A percentile compares a stretch with the other conserved stretches of the same genome.
These are phyloP conservation scores for Tretioscincus oriximinensis DNA, from an alignment of 2,113 vertebrate species.

Conservation along the genomic window DNA sequence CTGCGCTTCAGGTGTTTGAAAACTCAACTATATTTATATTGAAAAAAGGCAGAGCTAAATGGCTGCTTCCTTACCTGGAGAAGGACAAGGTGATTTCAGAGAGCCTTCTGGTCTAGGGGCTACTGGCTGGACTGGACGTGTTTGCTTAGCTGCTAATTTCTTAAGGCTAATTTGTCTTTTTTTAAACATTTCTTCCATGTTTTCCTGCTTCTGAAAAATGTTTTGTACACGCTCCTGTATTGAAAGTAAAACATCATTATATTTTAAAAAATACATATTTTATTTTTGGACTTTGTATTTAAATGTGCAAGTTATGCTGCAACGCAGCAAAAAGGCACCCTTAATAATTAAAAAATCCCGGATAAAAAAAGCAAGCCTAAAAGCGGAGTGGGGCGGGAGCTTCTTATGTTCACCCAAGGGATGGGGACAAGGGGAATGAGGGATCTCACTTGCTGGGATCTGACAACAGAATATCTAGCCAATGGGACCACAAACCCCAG, in stretches of 20 bases:
- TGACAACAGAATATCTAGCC: too few species aligned
- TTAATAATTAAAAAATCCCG: too few species aligned
- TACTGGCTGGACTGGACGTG: conserved; percentile 93
- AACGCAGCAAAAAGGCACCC: not conserved
- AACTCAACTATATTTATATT: conserved; percentile 32
- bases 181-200: conserved; percentile 95
- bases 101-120: conserved; percentile 93
- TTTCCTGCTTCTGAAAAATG: conserved; percentile 90
- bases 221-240: conserved; percentile 88
- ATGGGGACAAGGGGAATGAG: too few species aligned
- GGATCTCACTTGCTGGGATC: too few species aligned
- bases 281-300: not conserved
- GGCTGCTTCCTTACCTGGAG: conserved; percentile 73
- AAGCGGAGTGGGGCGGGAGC: too few species aligned
- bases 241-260: not conserved
- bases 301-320: not conserved
- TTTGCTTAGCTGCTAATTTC: conserved; percentile 96
- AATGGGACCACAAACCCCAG: too few species aligned
- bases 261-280: conserved; percentile 2
- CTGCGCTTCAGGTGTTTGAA: conserved; percentile 20
- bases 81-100: conserved; percentile 84
- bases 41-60: not conserved
- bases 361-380: too few species aligned
- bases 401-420: too few species aligned
- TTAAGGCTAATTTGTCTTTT: conserved; percentile 91